Conservation (phyloP, 2,888 invertebrate genomes). For the Drosophila mettleri region DNA sequence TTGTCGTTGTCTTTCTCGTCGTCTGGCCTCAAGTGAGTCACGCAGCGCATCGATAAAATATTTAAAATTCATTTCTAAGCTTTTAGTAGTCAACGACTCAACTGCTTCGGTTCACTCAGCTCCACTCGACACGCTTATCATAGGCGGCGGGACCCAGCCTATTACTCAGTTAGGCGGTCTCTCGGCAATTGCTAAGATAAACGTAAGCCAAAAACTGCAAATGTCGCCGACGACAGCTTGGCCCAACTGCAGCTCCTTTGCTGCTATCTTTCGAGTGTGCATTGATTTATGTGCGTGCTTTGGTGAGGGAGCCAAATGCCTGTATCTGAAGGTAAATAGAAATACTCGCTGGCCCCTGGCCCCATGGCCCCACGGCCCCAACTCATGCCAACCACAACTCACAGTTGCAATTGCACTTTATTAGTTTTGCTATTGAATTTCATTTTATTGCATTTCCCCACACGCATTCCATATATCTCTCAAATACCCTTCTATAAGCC, state of each 20-base stretch:
- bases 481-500: constrained; percentile 28
- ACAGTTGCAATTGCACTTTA: constrained; percentile 69
- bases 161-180: constrained; percentile 30
- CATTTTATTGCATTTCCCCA: constrained; percentile 63
- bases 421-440: constrained; percentile 80
- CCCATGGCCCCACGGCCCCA: background rate
- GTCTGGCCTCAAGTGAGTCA: constrained; percentile 63
- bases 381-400: constrained; percentile 2
- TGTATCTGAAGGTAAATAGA: constrained; percentile 50
- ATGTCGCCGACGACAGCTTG: constrained; percentile 29
- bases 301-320: background rate
- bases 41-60: constrained; percentile 76
- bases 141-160: constrained; percentile 30
- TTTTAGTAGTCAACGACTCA: constrained; percentile 63
- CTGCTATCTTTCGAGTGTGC: constrained; percentile 72
- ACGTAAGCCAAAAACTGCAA: constrained; percentile 53
- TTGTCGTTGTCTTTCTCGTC: background rate
- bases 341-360: constrained; percentile 29
- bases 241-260: constrained; percentile 8
- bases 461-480: constrained; percentile 41
- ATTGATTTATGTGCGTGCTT: constrained; percentile 77
- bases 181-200: constrained; percentile 41
- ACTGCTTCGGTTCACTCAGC: background rate
- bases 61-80: constrained; percentile 79
- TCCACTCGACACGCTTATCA: constrained; percentile 47